A percentile compares a stretch with the other conserved stretches of the same genome.
Evolutionary conservation across 2,888 invertebrate genomes (phyloP).

Genomic region (Globia sparganii): DNA sequence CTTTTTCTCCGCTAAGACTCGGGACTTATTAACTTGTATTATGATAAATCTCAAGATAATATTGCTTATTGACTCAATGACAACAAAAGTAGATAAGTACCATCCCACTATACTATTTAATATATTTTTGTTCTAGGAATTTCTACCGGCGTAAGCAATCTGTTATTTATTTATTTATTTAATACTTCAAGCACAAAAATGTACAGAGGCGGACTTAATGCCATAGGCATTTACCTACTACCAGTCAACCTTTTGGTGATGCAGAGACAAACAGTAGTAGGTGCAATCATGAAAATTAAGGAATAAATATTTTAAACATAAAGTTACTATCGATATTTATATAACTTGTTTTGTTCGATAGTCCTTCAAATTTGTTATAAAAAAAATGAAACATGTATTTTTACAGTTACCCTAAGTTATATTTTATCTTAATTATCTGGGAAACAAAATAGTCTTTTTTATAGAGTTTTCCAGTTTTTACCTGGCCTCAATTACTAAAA

Average conservation of each 20-base stretch:
- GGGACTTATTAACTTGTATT: slow-evolving; percentile 34
- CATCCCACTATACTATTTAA: slow-evolving; percentile 32
- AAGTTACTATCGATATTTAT: too few relatives aligned
- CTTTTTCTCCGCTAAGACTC: slow-evolving; percentile 25
- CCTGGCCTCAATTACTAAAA: slow-evolving; percentile 62
- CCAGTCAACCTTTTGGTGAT: too few relatives aligned
- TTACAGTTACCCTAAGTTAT: background rate
- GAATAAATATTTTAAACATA: too few relatives aligned
- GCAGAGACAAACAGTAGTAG: too few relatives aligned
- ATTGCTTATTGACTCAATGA: slow-evolving; percentile 38
- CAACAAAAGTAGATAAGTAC: slow-evolving; percentile 24
- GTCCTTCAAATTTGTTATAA: slow-evolving; percentile 20
- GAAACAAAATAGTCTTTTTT: slow-evolving; percentile 11
- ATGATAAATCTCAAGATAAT: slow-evolving; percentile 21
- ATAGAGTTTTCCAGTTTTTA: slow-evolving; percentile 19
- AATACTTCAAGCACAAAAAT: too few relatives aligned
- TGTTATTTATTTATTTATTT: slow-evolving; percentile 35
- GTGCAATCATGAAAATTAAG: too few relatives aligned
- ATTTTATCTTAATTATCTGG: slow-evolving; percentile 3
- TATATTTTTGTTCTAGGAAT: slow-evolving; percentile 29
- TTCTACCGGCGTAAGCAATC: slow-evolving; percentile 30
- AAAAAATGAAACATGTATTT: slow-evolving; percentile 3
- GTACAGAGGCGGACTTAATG: too few relatives aligned
- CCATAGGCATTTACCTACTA: too few relatives aligned
- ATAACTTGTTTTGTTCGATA: slow-evolving; percentile 21